Percentiles rank a stretch among this genome's conserved stretches.
Evolutionary conservation across 2,113 vertebrate genomes (phyloP).

Genomic region (Melospiza melodia): DNA sequence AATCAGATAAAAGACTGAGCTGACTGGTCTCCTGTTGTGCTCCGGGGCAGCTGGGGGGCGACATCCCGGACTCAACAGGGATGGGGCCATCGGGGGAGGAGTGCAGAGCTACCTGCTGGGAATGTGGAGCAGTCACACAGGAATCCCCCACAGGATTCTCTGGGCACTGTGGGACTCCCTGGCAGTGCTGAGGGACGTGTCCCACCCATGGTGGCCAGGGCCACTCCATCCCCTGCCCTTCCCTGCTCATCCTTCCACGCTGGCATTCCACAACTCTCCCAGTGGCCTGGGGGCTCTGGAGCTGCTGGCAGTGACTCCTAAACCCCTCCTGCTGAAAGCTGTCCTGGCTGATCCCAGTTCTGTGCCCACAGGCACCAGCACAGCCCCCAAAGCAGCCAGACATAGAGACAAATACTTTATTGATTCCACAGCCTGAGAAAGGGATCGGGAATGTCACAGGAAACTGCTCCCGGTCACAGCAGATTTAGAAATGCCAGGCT

Average conservation of each 20-base stretch:
- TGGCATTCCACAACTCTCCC: neutral
- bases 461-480: neutral
- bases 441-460: neutral
- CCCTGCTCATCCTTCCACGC: neutral
- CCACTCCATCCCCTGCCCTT: neutral
- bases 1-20: neutral
- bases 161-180: rapidly evolving
- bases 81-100: neutral
- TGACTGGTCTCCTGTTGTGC: neutral
- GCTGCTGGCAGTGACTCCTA: neutral
- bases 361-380: rapidly evolving
- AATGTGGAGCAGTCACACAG: neutral
- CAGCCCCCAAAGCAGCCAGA: rapidly evolving
- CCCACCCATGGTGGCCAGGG: neutral
- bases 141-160: neutral
- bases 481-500: neutral
- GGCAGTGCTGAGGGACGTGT: neutral
- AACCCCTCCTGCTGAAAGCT: neutral
- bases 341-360: neutral
- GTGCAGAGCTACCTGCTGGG: no score
- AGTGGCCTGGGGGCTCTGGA: neutral
- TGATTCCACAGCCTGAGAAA: constrained; percentile 1
- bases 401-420: constrained; percentile 18
- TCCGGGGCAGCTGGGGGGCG: neutral
- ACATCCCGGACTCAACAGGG: neutral